These are phyloP conservation scores for Schrankia costaestrigalis DNA, from an alignment of 2,888 invertebrate genomes.

Conservation along the genomic window DNA sequence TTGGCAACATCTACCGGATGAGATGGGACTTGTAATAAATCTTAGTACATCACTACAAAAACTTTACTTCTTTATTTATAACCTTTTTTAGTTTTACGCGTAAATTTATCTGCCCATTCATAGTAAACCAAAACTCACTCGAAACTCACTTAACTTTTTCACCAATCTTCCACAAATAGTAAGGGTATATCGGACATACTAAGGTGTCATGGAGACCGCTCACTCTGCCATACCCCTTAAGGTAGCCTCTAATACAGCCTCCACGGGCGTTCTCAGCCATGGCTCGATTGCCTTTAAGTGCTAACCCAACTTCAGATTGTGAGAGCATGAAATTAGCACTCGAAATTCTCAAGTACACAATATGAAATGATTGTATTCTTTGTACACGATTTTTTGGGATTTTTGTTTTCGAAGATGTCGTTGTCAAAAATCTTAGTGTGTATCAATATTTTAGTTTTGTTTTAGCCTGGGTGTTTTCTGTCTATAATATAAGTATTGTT, in stretches of 20 bases:
- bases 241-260: slow-evolving; percentile 50
- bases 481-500: too few relatives aligned
- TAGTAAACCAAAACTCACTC: neutral
- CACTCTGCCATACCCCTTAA: slow-evolving; percentile 40
- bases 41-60: too few relatives aligned
- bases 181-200: slow-evolving; percentile 48
- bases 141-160: slow-evolving; percentile 1
- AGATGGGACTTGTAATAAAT: too few relatives aligned
- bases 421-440: too few relatives aligned
- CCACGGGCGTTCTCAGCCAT: slow-evolving; percentile 7
- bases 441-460: too few relatives aligned
- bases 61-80: too few relatives aligned
- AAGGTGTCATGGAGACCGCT: slow-evolving; percentile 74
- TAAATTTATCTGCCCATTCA: too few relatives aligned
- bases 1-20: too few relatives aligned
- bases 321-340: slow-evolving; percentile 66
- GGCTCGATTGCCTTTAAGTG: slow-evolving; percentile 61
- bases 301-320: slow-evolving; percentile 43
- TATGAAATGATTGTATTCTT: slow-evolving; percentile 29
- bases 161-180: slow-evolving; percentile 34
- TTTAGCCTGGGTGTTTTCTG: too few relatives aligned
- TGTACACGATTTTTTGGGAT: slow-evolving; percentile 13
- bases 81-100: too few relatives aligned
- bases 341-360: slow-evolving; percentile 33
- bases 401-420: slow-evolving; percentile 7